A percentile compares a stretch with the other conserved stretches of the same genome.
phyloP scores from a whole-genome alignment of 2,113 vertebrate species.

The Cheilinus undulatus region DNA sequence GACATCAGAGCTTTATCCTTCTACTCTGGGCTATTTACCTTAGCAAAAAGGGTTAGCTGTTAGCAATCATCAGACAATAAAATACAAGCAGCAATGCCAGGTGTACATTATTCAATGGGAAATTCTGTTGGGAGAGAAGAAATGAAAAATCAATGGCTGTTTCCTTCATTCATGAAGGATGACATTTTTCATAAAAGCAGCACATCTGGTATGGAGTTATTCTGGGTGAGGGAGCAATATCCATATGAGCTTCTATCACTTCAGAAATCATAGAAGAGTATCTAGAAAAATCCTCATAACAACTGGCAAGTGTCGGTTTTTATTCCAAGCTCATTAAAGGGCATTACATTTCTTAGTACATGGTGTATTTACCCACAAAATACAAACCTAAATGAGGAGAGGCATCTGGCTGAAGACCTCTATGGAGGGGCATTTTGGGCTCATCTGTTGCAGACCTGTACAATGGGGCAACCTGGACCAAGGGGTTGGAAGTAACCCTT shows the following conservation, averaged over 20 bases:
- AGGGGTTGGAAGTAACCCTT: no score
- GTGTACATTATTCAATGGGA: constrained; percentile 89
- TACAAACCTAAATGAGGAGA: no score
- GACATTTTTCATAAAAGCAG: constrained; percentile 88
- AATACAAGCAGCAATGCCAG: constrained; percentile 86
- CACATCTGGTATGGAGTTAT: constrained; percentile 78
- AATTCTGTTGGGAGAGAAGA: constrained; percentile 91
- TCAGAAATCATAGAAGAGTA: not conserved
- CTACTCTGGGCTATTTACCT: constrained; percentile 90
- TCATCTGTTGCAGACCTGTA: no score
- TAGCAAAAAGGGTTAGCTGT: constrained; percentile 84
- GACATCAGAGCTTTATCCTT: constrained; percentile 91
- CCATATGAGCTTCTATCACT: not conserved
- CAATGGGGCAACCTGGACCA: no score
- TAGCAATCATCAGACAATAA: constrained; percentile 84
- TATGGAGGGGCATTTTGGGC: no score
- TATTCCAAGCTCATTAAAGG: no score
- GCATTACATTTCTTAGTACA: no score
- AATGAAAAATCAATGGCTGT: constrained; percentile 94
- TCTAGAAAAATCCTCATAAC: not conserved
- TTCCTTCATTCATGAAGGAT: constrained; percentile 92
- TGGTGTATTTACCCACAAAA: no score
- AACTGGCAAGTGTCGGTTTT: not conserved
- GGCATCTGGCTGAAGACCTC: no score
- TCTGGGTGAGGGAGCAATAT: constrained; percentile 36